Conservation (phyloP, 2,113 vertebrate genomes). For the Gnathonemus echidnorhynchus region DNA sequence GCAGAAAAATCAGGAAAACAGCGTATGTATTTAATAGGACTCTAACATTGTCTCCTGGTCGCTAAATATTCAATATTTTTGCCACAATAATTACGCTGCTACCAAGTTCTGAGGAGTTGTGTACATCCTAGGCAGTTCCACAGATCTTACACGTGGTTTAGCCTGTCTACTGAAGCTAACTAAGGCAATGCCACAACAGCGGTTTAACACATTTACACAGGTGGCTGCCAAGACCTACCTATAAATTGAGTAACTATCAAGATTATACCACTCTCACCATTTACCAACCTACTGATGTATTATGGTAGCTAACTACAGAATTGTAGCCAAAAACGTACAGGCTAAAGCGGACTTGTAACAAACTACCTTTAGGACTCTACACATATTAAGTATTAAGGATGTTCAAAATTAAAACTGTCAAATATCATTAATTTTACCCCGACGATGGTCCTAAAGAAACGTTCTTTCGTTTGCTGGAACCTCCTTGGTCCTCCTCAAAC, state of each 20-base stretch:
- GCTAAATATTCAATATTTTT: neutral
- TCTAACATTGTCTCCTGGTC: neutral
- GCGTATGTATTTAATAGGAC: neutral
- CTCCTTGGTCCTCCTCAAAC: conserved; percentile 76
- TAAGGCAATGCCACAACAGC: neutral
- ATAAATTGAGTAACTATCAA: neutral
- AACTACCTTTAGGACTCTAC: neutral
- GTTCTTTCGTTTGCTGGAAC: conserved; percentile 52
- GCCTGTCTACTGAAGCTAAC: neutral
- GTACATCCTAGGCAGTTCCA: neutral
- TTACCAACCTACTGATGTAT: neutral
- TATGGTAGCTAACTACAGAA: neutral
- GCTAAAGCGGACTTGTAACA: neutral
- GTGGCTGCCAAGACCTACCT: neutral
- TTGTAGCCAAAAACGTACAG: neutral
- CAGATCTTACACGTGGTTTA: neutral
- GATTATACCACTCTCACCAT: neutral
- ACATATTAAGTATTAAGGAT: neutral
- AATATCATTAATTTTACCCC: conserved; percentile 51
- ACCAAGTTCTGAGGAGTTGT: neutral
- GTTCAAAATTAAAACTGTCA: neutral
- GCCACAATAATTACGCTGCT: neutral
- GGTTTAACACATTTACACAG: neutral
- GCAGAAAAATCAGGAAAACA: neutral
- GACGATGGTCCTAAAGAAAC: conserved; percentile 30